Base-by-base conservation (phyloP, 1,140 invertebrate genomes). In the Drosophila pseudoobscura region DNA sequence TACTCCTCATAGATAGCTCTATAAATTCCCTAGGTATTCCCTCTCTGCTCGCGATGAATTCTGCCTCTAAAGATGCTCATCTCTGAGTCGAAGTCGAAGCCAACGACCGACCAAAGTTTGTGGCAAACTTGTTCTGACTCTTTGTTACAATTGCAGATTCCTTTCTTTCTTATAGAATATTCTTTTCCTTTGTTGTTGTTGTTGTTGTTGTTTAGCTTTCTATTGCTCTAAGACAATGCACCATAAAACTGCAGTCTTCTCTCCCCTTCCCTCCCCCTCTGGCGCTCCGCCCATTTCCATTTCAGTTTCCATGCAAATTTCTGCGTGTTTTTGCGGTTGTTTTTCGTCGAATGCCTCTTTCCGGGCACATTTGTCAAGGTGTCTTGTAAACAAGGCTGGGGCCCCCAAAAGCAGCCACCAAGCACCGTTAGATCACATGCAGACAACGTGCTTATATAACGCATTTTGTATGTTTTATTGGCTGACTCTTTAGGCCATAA, bases 351-450 rank as follows among this genome's bases (percentile, higher is more conserved):
- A 69, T 77, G 9, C 11, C 51, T 63, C 55, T 85, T 85, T 85
- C 78, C 82, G 80, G 78, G 78, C 80, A 78, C 83, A 87, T 87
- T 87, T 87, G 83, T 87, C 82, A 88, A 75, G 58, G 69, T 80
- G 39, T 62, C 82, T 71, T 82, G 78, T 87, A 78, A 85, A 82
- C 82, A 87, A 78, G 74, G 49, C 43, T 46, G 58, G 43, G 70
- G 71, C 49, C 15, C 43, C 29, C 6, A 26, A 29, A 29, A 72
- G 55, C 44, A 56, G 29, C 6, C 0, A 8, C 45, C 44, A 74
- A 71, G 54, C 52, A 66, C 79, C 79, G 79, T 83, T 83, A 83
- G 64, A 73, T 54, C 57, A 55, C 47, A 74, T 57, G 71, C 69
- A 73, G 50, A 56, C 39, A 13, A 35, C 17, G 44, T 35, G 29